phyloP scores from a whole-genome alignment of 2,113 vertebrate genomes.

The Calyptomena viridis region DNA sequence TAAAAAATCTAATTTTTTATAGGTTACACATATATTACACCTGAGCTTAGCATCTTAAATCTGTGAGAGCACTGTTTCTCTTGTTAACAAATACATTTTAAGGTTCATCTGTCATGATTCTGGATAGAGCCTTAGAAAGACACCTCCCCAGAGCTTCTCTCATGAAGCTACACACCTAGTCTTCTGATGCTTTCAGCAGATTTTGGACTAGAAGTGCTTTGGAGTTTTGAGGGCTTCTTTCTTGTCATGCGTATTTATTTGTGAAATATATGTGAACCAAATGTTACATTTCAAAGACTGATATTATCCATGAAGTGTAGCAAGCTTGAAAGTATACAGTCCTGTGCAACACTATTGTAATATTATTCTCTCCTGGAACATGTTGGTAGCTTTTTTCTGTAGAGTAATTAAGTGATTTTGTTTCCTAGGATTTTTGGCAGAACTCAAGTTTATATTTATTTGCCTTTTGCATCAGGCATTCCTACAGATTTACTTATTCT shows the following conservation, averaged over 20 bases:
- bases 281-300: not conserved
- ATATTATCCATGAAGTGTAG: not conserved
- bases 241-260: not conserved
- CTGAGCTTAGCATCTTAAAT: not conserved
- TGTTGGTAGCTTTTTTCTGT: not conserved
- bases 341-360: not conserved
- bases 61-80: not conserved
- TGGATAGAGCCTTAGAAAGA: not conserved
- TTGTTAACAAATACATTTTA: not conserved
- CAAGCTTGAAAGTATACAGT: not conserved
- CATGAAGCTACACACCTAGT: not conserved
- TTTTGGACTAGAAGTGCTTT: not conserved
- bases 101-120: not conserved
- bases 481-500: not conserved
- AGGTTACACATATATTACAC: not conserved
- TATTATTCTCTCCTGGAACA: not conserved
- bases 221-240: not conserved
- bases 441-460: not conserved
- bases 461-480: not conserved
- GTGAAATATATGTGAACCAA: not conserved
- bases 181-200: not conserved
- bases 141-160: not conserved
- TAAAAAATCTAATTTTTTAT: not conserved
- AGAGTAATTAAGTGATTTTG: not conserved
- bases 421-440: not conserved